Evolutionary conservation across 2,113 vertebrate species (phyloP), one percentile per base, ranked within the genome.

Genomic region (Dicaeum eximium): DNA sequence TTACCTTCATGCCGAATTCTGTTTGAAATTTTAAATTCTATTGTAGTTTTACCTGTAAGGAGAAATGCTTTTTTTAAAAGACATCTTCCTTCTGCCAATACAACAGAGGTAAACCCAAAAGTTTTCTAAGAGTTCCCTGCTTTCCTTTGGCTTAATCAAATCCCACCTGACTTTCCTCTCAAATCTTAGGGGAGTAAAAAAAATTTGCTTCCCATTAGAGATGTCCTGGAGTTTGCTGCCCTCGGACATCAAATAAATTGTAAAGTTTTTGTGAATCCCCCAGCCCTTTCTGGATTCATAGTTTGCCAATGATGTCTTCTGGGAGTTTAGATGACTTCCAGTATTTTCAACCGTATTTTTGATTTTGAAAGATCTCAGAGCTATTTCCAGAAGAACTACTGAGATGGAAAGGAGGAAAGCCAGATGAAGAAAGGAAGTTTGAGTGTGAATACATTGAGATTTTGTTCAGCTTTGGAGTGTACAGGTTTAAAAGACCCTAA

Each of bases 241-340:
- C 17, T 65, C 8, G 13, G 45, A 38, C 0, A 0, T 14, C 22
- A 79, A 27, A n/a, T 24, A 31, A 44, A 0, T 40, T 65, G 28
- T 35, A 75, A 85, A 69, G 9, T 53, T 27, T 66, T 47, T 45
- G 25, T 70, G 67, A 86, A 45, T 42, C 61, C 27, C 4, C 11
- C 56, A n/a, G 16, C 5, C 10, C 15, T 22, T 54, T 58, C 24
- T 8, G 12, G 27, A 27, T 50, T 57, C 31, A 15, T 2, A 17
- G 16, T 58, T 89, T 54, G 22, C 19, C 13, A 40, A 2, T 42
- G 11, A 5, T 47, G 7, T 47, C 28, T 74, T 83, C 24, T 45
- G 25, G 19, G 30, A 73, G 45, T 84, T 77, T 74, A 62, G 18
- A 38, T 28, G 60, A 38, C 9, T 66, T 87, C 8, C n/a, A 27